Percentiles rank a stretch among this genome's conserved stretches.
Conservation (phyloP, 2,888 invertebrate genomes). For the Caenorhabditis virilis region DNA sequence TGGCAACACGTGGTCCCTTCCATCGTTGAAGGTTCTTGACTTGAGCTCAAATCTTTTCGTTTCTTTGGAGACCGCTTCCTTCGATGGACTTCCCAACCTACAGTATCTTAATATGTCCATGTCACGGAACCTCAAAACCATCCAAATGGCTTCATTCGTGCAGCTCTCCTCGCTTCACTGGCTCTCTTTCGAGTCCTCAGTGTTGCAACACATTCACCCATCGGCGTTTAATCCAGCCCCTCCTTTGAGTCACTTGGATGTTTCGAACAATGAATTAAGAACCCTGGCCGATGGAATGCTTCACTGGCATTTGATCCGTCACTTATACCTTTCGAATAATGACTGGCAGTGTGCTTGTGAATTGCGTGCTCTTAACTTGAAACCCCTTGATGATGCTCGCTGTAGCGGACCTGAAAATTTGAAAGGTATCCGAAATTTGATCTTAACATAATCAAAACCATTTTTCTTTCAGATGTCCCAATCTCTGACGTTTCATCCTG, state of each 20-base stretch:
- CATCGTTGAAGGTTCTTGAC: conserved; percentile 36
- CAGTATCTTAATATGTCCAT: conserved; percentile 41
- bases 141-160: conserved; percentile 45
- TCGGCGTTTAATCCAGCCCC: conserved; percentile 45
- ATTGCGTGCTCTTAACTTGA: conserved; percentile 26
- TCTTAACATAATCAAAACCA: no score
- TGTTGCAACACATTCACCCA: conserved; percentile 35
- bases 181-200: conserved; percentile 37
- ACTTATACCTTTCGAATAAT: conserved; percentile 36
- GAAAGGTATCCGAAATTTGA: no score
- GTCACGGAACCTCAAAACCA: conserved; percentile 41
- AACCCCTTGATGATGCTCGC: conserved; percentile 25
- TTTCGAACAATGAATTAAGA: conserved; percentile 38
- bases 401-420: conserved; percentile 40
- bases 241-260: conserved; percentile 35
- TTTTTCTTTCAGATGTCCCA: conserved; percentile 4
- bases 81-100: conserved; percentile 41
- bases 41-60: conserved; percentile 45
- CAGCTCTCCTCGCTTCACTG: conserved; percentile 40
- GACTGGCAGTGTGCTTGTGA: conserved; percentile 52
- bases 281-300: conserved; percentile 14
- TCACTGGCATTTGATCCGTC: conserved; percentile 18
- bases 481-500: conserved; percentile 28
- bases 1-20: conserved; percentile 50
- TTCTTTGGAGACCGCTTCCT: conserved; percentile 50